phyloP scores from a whole-genome alignment of 2,113 vertebrate genomes.

The Rhadina sibilatrix region DNA sequence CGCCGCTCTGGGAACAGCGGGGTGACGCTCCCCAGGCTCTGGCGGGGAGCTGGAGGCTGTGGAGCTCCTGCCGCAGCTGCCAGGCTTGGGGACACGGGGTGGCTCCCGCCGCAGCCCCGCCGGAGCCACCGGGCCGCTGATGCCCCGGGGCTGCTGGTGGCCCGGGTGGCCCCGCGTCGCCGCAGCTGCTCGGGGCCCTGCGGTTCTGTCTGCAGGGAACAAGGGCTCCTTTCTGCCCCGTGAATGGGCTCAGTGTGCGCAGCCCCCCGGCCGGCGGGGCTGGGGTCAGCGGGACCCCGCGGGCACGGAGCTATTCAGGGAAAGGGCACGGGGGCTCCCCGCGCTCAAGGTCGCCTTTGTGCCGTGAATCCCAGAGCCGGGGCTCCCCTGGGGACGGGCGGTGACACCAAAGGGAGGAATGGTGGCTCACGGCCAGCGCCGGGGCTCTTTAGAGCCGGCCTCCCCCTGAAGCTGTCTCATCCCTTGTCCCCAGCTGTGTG shows the following conservation, averaged over 20 bases:
- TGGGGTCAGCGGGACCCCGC: background rate
- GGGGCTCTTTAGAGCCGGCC: background rate
- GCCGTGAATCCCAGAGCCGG: background rate
- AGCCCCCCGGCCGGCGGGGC: background rate
- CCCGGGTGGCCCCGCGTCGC: background rate
- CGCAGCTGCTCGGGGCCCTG: background rate
- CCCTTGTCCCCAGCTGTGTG: background rate
- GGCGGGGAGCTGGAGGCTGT: background rate
- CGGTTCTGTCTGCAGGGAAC: conserved; percentile 40
- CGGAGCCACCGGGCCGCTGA: background rate
- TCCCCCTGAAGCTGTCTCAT: background rate
- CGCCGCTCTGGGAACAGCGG: fast-evolving
- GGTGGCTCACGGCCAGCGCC: background rate
- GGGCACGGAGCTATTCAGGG: conserved; percentile 23
- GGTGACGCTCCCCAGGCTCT: fast-evolving
- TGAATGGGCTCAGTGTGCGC: conserved; percentile 50
- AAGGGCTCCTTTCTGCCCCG: conserved; percentile 24
- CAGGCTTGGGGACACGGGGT: fast-evolving
- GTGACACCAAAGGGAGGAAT: background rate
- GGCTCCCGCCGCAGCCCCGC: background rate
- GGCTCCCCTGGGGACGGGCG: background rate
- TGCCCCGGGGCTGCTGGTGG: background rate
- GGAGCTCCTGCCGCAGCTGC: background rate
- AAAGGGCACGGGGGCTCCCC: background rate
- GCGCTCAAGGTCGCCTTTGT: conserved; percentile 38